Evolutionary conservation across 2,113 vertebrate species (phyloP).

Genomic region (Melanerpes aurifrons): DNA sequence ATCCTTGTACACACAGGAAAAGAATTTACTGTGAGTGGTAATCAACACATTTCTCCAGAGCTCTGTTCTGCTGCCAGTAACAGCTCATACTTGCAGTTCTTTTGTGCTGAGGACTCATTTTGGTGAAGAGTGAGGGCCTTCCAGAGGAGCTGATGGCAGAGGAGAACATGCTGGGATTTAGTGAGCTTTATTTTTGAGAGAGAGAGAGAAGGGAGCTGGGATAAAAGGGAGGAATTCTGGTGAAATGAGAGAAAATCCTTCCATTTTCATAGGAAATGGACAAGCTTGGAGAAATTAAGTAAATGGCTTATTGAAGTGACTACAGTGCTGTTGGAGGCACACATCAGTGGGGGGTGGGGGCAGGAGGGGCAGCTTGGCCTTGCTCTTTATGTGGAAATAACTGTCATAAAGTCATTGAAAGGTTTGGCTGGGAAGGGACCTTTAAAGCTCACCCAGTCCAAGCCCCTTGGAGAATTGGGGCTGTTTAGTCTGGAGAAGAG

Average conservation of each 20-base stretch:
- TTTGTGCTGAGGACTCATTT: not conserved
- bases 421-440: too few relatives aligned
- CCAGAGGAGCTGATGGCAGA: not conserved
- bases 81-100: not conserved
- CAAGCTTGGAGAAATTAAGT: not conserved
- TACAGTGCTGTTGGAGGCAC: accelerated
- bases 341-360: too few relatives aligned
- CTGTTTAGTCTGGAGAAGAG: too few relatives aligned
- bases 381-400: not conserved
- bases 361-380: not conserved
- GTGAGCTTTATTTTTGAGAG: not conserved
- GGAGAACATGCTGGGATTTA: not conserved
- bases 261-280: not conserved
- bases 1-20: not conserved
- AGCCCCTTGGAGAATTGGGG: too few relatives aligned
- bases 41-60: not conserved
- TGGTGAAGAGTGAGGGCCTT: not conserved
- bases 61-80: not conserved
- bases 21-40: not conserved
- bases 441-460: too few relatives aligned
- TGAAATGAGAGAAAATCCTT: not conserved
- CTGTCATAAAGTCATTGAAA: too few relatives aligned
- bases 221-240: not conserved
- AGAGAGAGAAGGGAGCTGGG: not conserved
- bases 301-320: not conserved